Percentiles rank a stretch among this genome's conserved stretches.
These are phyloP conservation scores for Physocephala rufipes DNA, from an alignment of 2,888 invertebrate species.

Conservation along the genomic window DNA sequence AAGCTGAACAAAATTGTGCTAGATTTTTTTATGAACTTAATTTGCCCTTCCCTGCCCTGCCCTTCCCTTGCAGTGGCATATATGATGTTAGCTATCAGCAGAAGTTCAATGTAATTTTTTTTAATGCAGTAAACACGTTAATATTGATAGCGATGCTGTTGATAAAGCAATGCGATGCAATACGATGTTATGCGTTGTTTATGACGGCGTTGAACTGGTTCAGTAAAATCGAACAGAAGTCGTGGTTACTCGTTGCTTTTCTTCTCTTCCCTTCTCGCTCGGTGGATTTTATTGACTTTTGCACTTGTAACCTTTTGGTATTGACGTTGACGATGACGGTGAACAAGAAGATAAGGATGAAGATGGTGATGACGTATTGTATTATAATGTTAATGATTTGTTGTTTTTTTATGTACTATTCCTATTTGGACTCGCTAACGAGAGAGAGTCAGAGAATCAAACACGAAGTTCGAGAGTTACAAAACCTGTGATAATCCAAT, in stretches of 20 bases:
- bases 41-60: not conserved
- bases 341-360: too few relatives aligned
- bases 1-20: too few relatives aligned
- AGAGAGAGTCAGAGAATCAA: too few relatives aligned
- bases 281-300: not conserved
- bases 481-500: not conserved
- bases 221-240: not conserved
- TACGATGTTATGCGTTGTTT: too few relatives aligned
- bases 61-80: too few relatives aligned
- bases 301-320: not conserved
- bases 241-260: not conserved
- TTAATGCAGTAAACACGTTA: not conserved
- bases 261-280: not conserved
- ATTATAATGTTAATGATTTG: too few relatives aligned
- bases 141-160: not conserved
- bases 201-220: conserved; percentile 9
- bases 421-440: not conserved
- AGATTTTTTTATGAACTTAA: too few relatives aligned
- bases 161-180: too few relatives aligned
- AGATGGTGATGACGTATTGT: too few relatives aligned
- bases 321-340: not conserved
- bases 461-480: too few relatives aligned
- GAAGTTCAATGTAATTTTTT: conserved; percentile 50
- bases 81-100: conserved; percentile 53
- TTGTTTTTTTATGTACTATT: not conserved